These are phyloP conservation scores for Hydrolagus colliei DNA, from an alignment of 2,797 vertebrate species.

Conservation along the genomic window DNA sequence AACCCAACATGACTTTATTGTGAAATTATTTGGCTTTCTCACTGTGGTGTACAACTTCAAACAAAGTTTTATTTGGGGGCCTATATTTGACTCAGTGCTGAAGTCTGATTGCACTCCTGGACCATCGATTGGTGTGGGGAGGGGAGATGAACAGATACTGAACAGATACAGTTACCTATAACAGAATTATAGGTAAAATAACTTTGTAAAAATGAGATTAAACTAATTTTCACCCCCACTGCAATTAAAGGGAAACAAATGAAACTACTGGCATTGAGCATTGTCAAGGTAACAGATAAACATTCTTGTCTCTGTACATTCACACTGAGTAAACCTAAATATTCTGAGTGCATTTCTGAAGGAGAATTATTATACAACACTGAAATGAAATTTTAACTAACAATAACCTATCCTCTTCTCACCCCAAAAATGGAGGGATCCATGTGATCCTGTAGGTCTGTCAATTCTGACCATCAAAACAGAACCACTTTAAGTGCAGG, in stretches of 20 bases:
- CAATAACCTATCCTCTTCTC: not conserved
- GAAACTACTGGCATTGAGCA: not conserved
- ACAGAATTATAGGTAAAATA: too few species aligned
- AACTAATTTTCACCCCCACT: not conserved
- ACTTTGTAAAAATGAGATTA: too few species aligned
- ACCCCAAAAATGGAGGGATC: not conserved
- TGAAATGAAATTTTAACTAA: slow-evolving; percentile 7
- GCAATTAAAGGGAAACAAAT: not conserved
- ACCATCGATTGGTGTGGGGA: too few species aligned
- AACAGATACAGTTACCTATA: too few species aligned
- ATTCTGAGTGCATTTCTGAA: not conserved
- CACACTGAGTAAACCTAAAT: not conserved
- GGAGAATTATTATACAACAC: not conserved
- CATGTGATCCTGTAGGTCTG: not conserved
- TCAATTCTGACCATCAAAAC: not conserved
- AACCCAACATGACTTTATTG: too few species aligned
- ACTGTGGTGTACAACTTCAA: too few species aligned
- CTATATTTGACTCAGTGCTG: too few species aligned
- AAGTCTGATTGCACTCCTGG: too few species aligned
- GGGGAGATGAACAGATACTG: too few species aligned
- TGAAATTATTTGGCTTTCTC: too few species aligned
- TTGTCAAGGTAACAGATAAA: not conserved
- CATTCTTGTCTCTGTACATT: not conserved
- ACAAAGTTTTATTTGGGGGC: too few species aligned
- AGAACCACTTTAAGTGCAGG: not conserved